Evolutionary conservation across 2,797 vertebrate species (phyloP), one percentile per base, ranked within the genome.

Genomic region (Alca torda): DNA sequence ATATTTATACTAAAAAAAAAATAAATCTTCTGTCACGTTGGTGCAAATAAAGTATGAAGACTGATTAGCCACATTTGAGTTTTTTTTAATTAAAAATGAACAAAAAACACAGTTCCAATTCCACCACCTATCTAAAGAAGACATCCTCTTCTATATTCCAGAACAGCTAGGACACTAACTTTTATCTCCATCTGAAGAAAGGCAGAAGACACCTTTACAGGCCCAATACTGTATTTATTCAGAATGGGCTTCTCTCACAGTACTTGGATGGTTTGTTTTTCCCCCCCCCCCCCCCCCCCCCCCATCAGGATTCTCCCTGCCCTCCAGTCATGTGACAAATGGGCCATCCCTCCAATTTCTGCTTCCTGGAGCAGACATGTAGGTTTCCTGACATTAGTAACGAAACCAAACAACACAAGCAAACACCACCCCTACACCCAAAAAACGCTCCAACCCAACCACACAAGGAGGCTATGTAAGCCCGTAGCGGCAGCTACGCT

Each of bases 401-500:
- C 15, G 13, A 69, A 89, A 59, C 10, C 9, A 75, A 90, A 39
- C 20, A 87, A 19, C 26, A 54, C 3, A 84, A 56, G 25, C 3
- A n/a, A 74, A 37, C 18, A 84, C 19, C 4, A 74, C 2, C 4
- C 7, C 5, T 10, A 7, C 5, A 6, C 7, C 16, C 1, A 1
- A 1, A 57, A 90, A 76, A 28, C 4, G 6, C 24, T 79, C 13
- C 43, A 81, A 89, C 5, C 6, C 45, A 50, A 59, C 48, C 12
- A 79, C 15, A 53, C 7, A 79, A n/a, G 23, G 20, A 79, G 5
- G 16, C 8, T 46, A 45, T 9, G 16, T 0, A 82, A 12, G 33
- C 61, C 21, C 18, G 23, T 3, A 77, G 17, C 1, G 2, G 48
- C 37, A 95, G 31, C 8, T 45, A 80, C 16, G 31, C 11, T 60